Evolutionary conservation across 2,113 vertebrate genomes (phyloP).

Genomic region (Limnothrissa miodon): DNA sequence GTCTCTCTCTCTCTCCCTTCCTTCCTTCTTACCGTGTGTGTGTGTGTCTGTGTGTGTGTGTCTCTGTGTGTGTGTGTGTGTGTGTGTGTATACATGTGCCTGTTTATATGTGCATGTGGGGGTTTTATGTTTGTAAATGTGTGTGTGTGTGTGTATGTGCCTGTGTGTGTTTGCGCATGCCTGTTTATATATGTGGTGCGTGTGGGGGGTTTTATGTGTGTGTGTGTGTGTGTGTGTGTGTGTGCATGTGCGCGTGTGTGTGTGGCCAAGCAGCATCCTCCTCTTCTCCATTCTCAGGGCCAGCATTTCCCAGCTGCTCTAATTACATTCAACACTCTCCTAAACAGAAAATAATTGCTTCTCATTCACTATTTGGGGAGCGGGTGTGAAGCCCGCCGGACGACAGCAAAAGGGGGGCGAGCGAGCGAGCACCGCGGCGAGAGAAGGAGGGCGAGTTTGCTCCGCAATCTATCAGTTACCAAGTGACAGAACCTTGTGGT

Average conservation of each 20-base stretch:
- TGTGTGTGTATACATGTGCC: background rate
- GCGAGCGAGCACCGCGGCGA: background rate
- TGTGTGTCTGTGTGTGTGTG: background rate
- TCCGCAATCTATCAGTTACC: background rate
- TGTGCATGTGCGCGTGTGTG: slow-evolving; percentile 20
- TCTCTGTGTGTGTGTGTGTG: background rate
- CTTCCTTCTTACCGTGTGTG: background rate
- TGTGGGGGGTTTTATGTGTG: background rate
- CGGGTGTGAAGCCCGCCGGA: background rate
- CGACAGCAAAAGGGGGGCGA: background rate
- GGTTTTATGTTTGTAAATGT: background rate
- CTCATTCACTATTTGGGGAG: slow-evolving; percentile 11
- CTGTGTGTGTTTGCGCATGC: background rate
- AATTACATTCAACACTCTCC: slow-evolving; percentile 15
- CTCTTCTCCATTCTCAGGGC: background rate
- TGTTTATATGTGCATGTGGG: background rate
- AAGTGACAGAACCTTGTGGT: slow-evolving; percentile 6
- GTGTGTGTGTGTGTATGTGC: slow-evolving; percentile 22
- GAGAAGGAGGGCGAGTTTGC: background rate
- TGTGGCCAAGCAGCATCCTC: background rate
- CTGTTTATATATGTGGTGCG: background rate
- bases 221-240: slow-evolving; percentile 22
- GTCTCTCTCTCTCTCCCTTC: too few relatives aligned
- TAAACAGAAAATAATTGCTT: slow-evolving; percentile 15
- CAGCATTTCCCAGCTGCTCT: slow-evolving; percentile 12